Conservation (phyloP, 2,113 vertebrate species). For the Coptodon rendalli region DNA sequence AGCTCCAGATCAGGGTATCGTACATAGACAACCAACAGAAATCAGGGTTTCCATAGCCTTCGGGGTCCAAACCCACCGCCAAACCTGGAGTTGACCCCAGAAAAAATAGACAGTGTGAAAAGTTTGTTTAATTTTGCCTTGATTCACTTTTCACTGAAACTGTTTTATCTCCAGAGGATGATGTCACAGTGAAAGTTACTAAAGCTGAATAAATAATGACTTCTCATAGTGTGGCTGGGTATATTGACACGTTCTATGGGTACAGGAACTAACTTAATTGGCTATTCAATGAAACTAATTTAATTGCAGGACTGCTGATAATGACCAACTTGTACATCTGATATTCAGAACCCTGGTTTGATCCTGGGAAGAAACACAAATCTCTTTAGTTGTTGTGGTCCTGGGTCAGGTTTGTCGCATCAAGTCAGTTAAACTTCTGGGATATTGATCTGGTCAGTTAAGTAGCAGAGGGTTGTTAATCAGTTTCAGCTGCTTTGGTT, state of each 20-base stretch:
- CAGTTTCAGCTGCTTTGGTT: not conserved
- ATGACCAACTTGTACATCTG: not conserved
- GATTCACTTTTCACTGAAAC: not conserved
- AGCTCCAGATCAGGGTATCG: conserved; percentile 91
- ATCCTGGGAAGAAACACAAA: not conserved
- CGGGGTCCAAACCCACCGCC: conserved; percentile 89
- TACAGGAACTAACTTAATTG: not conserved
- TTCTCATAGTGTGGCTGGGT: not conserved
- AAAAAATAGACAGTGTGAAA: not conserved
- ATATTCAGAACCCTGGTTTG: not conserved
- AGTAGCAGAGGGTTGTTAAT: not conserved
- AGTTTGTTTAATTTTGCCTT: not conserved
- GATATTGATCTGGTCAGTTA: not conserved
- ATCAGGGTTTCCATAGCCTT: conserved; percentile 92
- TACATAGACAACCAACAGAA: conserved; percentile 95
- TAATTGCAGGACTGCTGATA: not conserved
- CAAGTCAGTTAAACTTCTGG: not conserved
- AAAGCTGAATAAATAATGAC: not conserved
- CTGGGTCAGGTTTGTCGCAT: not conserved
- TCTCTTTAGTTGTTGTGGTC: not conserved
- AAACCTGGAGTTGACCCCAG: conserved; percentile 69
- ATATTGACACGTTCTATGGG: not conserved
- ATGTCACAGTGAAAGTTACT: not conserved
- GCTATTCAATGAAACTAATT: not conserved
- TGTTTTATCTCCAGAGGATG: not conserved